Conservation (phyloP, 2,888 invertebrate genomes). For the Opisthograptis luteolata region DNA sequence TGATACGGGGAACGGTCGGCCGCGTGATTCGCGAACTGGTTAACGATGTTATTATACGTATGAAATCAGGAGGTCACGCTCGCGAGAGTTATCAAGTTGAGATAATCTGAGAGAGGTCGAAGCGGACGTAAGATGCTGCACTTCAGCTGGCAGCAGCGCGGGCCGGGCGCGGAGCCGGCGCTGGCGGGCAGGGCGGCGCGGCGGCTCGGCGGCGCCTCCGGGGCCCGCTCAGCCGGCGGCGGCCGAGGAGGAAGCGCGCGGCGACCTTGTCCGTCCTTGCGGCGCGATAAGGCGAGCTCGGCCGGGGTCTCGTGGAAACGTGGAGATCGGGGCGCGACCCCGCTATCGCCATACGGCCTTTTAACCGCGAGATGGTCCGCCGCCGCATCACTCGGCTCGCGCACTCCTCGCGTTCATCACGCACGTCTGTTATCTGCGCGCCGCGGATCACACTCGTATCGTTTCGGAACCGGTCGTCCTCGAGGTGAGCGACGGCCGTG, state of each 20-base stretch:
- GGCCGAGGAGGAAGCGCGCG: conserved; percentile 47
- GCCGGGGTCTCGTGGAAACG: conserved; percentile 62
- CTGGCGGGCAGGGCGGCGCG: conserved; percentile 1
- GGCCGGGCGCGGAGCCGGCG: background rate
- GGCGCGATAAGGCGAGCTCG: conserved; percentile 53
- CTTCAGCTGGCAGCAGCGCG: background rate
- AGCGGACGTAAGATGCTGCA: conserved; percentile 47
- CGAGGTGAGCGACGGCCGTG: conserved; percentile 9
- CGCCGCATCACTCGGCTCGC: conserved; percentile 60
- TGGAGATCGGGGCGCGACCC: conserved; percentile 65
- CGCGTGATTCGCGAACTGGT: conserved; percentile 30
- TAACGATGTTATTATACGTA: conserved; percentile 20
- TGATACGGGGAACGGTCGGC: background rate
- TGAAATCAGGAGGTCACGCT: conserved; percentile 27
- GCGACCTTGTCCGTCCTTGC: conserved; percentile 78
- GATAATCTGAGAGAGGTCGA: conserved; percentile 36
- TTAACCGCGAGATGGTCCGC: conserved; percentile 58
- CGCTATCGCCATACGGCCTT: conserved; percentile 69
- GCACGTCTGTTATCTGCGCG: conserved; percentile 18
- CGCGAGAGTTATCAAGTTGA: conserved; percentile 23
- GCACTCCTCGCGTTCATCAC: conserved; percentile 51
- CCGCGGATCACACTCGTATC: background rate
- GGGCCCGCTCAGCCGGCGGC: conserved; percentile 1
- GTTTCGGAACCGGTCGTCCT: conserved; percentile 24
- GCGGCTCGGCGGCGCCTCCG: conserved; percentile 2